Evolutionary conservation across 1,140 invertebrate species (phyloP).

Genomic region (Vanessa atalanta): DNA sequence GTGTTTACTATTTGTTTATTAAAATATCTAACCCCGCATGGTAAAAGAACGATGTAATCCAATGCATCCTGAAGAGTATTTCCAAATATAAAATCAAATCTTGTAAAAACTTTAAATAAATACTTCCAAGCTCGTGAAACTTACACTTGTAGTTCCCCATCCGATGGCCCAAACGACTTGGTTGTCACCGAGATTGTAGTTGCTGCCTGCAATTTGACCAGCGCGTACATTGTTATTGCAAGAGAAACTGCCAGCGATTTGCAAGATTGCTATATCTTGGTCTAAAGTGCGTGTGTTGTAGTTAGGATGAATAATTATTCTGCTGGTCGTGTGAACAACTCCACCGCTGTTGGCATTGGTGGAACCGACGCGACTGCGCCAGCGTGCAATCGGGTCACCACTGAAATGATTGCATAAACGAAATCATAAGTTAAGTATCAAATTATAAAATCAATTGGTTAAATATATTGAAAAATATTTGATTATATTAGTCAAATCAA

Average conservation of each 20-base stretch:
- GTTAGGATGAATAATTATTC: conserved; percentile 23
- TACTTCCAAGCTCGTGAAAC: no score
- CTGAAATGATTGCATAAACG: not conserved
- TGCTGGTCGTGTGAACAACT: conserved; percentile 7
- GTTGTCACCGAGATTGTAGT: conserved; percentile 47
- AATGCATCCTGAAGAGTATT: no score
- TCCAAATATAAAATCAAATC: no score
- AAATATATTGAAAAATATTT: no score
- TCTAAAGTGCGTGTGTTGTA: conserved; percentile 22
- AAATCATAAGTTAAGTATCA: no score
- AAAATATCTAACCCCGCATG: no score
- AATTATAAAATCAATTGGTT: no score
- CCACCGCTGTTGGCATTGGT: conserved; percentile 36
- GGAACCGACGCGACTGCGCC: conserved; percentile 38
- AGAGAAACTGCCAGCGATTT: conserved; percentile 51
- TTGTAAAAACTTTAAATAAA: no score
- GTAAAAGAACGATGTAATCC: no score
- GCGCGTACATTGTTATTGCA: conserved; percentile 35
- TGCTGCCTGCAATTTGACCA: conserved; percentile 16
- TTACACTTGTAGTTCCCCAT: conserved; percentile 38
- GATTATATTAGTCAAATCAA: no score
- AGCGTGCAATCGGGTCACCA: conserved; percentile 2
- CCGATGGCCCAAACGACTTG: conserved; percentile 44
- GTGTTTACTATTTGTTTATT: no score
- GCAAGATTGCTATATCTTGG: conserved; percentile 45